Base-by-base conservation (phyloP, 2,113 vertebrate species). In the Corythoichthys haematopterus region DNA sequence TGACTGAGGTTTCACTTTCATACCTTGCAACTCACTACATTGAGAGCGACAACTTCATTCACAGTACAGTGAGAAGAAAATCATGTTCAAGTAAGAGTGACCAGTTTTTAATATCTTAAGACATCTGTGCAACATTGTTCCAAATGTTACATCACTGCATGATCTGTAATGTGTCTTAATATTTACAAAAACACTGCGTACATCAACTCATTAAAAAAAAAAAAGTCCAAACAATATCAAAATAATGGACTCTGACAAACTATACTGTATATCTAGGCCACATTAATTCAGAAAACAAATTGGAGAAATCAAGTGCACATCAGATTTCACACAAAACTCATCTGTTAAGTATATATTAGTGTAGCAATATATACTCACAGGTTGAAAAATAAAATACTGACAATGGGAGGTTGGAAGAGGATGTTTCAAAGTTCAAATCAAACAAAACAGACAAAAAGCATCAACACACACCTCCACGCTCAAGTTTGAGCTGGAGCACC, bases 61-160 rank as follows among this genome's bases (percentile, higher is more conserved):
- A 6, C 55, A 36, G 14, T 15, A 15, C 1, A 57, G 20, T 14
- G 12, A 4, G 3, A 28, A 14, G 6, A 56, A 43, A 65, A 1
- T 4, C 15, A 47, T 83, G 74, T 91, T 95, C 92, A 95, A 94
- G 93, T 93, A 92, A 69, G 92, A 95, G 93, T 94, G 95, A 97
- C 92, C 94, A 96, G 86, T 89, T 89, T 88, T 97, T 95, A 98
- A 96, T 97, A 90, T 89, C 85, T 85, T 89, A 88, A 95, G 97
- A 97, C 92, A 93, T 95, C 88, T 93, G 94, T 94, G 95, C 93
- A 96, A 96, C 94, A 94, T 96, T 94, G 91, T 85, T 93, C 91
- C 91, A 80, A 97, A 95, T 96, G 94, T 98, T 92, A 93, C 93
- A 94, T 92, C 93, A 94, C 94, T 88, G 92, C 89, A 94, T 93